Evolutionary conservation across 1,140 invertebrate genomes (phyloP).

Genomic region (Dendrolimus punctatus): DNA sequence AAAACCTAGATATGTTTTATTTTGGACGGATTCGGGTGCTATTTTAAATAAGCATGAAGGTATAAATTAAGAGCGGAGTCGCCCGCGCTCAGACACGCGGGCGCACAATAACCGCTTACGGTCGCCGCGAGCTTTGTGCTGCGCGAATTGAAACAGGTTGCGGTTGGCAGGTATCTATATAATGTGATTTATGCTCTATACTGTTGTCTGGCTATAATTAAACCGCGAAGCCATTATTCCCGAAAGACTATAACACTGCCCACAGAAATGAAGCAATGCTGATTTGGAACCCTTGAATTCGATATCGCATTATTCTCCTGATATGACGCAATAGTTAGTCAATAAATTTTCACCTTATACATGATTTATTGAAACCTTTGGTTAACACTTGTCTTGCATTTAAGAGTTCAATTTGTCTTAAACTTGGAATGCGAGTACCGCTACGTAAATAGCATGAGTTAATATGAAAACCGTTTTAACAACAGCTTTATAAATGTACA

Average conservation of each 20-base stretch:
- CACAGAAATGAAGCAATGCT: conserved; percentile 45
- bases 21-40: conserved; percentile 31
- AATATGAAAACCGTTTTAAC: conserved; percentile 35
- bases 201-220: conserved; percentile 64
- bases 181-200: conserved; percentile 64
- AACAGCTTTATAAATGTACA: conserved; percentile 31
- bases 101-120: conserved; percentile 39
- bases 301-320: neutral
- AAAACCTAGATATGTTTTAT: conserved; percentile 38
- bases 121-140: conserved; percentile 41
- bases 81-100: conserved; percentile 13
- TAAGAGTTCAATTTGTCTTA: conserved; percentile 8
- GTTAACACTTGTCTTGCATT: too few relatives aligned
- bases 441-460: conserved; percentile 34
- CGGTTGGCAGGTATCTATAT: conserved; percentile 64
- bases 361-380: neutral
- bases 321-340: too few relatives aligned
- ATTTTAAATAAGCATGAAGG: conserved; percentile 59
- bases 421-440: conserved; percentile 36
- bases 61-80: conserved; percentile 63
- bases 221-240: conserved; percentile 62
- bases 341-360: neutral
- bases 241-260: conserved; percentile 58
- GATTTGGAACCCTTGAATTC: conserved; percentile 41
- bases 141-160: conserved; percentile 68